Evolutionary conservation across 1,140 invertebrate genomes (phyloP).

Genomic region (Drosophila murphyi): DNA sequence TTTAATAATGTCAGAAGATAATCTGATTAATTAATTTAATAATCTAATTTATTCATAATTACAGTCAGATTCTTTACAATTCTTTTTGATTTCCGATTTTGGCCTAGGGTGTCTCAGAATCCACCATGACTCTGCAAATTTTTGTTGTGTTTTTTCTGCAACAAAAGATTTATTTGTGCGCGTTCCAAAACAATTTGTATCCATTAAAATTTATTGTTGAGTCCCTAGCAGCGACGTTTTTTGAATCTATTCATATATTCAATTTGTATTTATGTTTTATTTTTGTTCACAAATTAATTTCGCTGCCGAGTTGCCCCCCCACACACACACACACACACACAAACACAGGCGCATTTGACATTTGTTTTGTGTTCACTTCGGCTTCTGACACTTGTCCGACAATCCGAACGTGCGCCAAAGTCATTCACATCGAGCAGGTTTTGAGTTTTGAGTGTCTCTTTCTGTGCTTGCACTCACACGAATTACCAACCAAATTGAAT

Average conservation of each 20-base stretch:
- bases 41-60: too few species aligned
- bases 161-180: conserved; percentile 57
- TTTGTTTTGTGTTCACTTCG: conserved; percentile 37
- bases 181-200: conserved; percentile 60
- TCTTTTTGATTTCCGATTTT: too few species aligned
- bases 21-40: too few species aligned
- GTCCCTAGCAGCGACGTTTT: conserved; percentile 9
- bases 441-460: conserved; percentile 22
- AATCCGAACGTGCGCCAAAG: conserved; percentile 49
- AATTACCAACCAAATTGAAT: conserved; percentile 25
- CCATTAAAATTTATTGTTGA: conserved; percentile 56
- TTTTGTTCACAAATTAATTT: conserved; percentile 51
- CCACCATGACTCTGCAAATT: background rate
- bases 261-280: conserved; percentile 39
- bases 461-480: conserved; percentile 16
- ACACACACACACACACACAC: conserved; percentile 9
- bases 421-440: conserved; percentile 51
- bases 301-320: background rate
- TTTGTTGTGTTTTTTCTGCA: background rate
- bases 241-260: conserved; percentile 49
- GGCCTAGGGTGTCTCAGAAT: conserved; percentile 1
- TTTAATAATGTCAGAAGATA: too few species aligned
- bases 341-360: conserved; percentile 28
- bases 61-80: too few species aligned
- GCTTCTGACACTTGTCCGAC: conserved; percentile 61